Evolutionary conservation across 2,113 vertebrate species (phyloP).

Genomic region (Protobothrops flavoviridis): DNA sequence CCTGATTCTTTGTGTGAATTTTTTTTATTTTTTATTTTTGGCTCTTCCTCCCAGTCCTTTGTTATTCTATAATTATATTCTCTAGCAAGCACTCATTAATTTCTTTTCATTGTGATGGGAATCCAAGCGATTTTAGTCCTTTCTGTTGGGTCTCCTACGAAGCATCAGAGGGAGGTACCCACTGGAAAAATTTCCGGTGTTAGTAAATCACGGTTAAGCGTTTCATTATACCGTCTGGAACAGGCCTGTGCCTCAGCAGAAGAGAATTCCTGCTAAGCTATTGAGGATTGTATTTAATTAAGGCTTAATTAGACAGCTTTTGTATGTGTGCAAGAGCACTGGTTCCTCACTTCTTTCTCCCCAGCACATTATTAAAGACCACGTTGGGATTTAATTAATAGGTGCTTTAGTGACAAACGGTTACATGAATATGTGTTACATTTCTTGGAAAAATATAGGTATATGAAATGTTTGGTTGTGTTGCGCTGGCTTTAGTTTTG

Average conservation of each 20-base stretch:
- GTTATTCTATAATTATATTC: not conserved
- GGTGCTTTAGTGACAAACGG: conserved; percentile 4
- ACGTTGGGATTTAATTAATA: conserved; percentile 11
- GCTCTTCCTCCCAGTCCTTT: not conserved
- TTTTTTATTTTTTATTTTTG: no score
- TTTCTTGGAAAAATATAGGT: not conserved
- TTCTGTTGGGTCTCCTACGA: conserved; percentile 15
- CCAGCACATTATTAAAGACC: conserved; percentile 2
- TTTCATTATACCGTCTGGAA: conserved; percentile 10
- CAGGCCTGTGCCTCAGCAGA: not conserved
- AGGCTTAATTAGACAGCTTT: conserved; percentile 13
- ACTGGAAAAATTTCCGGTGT: not conserved
- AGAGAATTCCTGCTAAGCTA: conserved; percentile 8
- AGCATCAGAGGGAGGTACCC: not conserved
- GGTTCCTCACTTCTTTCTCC: not conserved
- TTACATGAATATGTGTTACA: not conserved
- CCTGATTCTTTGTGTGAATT: not conserved
- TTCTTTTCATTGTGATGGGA: not conserved
- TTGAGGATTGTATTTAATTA: conserved; percentile 23
- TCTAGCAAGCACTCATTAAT: not conserved
- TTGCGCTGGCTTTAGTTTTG: not conserved
- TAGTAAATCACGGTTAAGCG: conserved; percentile 19
- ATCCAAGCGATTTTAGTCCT: not conserved
- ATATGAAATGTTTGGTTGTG: not conserved
- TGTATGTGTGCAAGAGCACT: not conserved